Conservation (phyloP, 2,113 vertebrate species). For the Podarcis cretensis region DNA sequence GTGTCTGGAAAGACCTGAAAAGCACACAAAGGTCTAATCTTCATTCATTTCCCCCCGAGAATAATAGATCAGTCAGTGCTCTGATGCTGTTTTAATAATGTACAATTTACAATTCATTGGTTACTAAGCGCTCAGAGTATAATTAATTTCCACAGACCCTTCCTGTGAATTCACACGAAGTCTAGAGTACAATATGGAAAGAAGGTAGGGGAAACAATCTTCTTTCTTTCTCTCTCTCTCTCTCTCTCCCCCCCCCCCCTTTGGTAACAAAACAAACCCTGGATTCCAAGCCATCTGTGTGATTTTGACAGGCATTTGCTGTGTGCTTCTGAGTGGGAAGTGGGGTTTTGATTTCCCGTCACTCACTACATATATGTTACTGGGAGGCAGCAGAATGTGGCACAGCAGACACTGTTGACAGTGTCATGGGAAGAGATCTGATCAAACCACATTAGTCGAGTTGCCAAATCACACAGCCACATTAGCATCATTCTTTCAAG, state of each 20-base stretch:
- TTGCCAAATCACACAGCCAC: neutral
- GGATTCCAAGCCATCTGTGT: slow-evolving; percentile 25
- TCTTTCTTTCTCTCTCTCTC: neutral
- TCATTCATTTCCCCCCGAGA: slow-evolving; percentile 76
- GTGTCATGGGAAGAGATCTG: neutral
- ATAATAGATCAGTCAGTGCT: slow-evolving; percentile 81
- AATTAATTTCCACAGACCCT: slow-evolving; percentile 83
- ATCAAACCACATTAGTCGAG: slow-evolving; percentile 8
- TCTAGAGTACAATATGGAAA: slow-evolving; percentile 52
- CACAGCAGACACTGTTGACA: slow-evolving; percentile 3
- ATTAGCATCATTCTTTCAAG: neutral
- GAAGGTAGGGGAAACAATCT: slow-evolving; percentile 34
- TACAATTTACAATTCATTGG: slow-evolving; percentile 85
- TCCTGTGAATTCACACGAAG: slow-evolving; percentile 60
- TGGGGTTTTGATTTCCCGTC: neutral
- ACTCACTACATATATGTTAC: slow-evolving; percentile 15
- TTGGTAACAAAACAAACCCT: slow-evolving; percentile 28
- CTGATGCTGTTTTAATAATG: slow-evolving; percentile 84
- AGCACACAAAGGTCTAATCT: slow-evolving; percentile 79
- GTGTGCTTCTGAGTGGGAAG: neutral
- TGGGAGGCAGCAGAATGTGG: slow-evolving; percentile 33
- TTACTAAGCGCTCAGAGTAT: slow-evolving; percentile 79
- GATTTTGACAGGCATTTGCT: slow-evolving; percentile 11
- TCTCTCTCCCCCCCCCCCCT: neutral
- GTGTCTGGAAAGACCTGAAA: slow-evolving; percentile 72